These are phyloP conservation scores for Sparidentex hasta DNA, from an alignment of 2,797 vertebrate species.

Conservation along the genomic window DNA sequence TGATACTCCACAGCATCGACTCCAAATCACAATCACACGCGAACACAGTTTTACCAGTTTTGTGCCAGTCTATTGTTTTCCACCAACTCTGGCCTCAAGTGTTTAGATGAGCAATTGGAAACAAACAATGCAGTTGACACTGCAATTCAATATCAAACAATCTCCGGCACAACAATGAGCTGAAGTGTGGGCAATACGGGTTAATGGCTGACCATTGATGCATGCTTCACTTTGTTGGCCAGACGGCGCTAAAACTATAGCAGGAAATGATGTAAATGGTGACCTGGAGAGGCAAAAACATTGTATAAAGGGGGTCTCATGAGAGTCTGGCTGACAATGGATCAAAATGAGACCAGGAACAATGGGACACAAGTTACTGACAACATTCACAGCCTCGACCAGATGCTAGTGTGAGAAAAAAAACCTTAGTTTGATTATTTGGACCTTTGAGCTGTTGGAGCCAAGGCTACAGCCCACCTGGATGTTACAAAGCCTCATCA, in stretches of 20 bases:
- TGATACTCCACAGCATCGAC: slow-evolving; percentile 36
- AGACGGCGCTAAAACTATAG: slow-evolving; percentile 71
- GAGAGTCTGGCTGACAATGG: slow-evolving; percentile 87
- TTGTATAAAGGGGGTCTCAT: slow-evolving; percentile 79
- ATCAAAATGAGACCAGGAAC: slow-evolving; percentile 86
- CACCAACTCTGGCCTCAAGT: slow-evolving; percentile 40
- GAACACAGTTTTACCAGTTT: slow-evolving; percentile 36
- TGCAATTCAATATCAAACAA: slow-evolving; percentile 67
- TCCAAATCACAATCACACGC: slow-evolving; percentile 32
- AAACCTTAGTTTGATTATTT: slow-evolving; percentile 81
- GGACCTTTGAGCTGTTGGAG: slow-evolving; percentile 75
- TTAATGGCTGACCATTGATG: slow-evolving; percentile 76
- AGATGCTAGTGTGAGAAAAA: slow-evolving; percentile 83
- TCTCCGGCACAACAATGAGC: slow-evolving; percentile 51
- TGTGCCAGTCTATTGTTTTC: slow-evolving; percentile 55
- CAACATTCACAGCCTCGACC: slow-evolving; percentile 79
- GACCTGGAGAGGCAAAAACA: slow-evolving; percentile 79
- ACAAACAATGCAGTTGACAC: slow-evolving; percentile 67
- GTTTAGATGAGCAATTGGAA: slow-evolving; percentile 68
- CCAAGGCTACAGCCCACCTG: slow-evolving; percentile 86
- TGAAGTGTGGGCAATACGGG: slow-evolving; percentile 40
- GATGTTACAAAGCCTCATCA: slow-evolving; percentile 79
- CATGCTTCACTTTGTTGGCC: slow-evolving; percentile 74
- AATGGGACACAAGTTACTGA: slow-evolving; percentile 81
- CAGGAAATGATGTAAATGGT: slow-evolving; percentile 86